Conservation (phyloP, 2,888 invertebrate genomes). For the Tetropium fuscum region DNA sequence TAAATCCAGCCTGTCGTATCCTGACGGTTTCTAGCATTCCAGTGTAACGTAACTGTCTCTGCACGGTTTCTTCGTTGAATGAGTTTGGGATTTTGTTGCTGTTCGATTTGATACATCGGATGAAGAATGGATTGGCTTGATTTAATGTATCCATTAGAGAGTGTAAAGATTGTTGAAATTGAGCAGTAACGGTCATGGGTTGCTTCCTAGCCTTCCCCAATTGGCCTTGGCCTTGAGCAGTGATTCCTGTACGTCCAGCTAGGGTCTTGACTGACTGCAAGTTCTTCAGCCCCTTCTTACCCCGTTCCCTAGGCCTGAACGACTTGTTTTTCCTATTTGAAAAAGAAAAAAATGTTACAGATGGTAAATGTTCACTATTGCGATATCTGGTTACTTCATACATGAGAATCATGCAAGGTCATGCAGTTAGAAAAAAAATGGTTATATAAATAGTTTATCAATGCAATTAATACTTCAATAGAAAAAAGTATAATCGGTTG, state of each 20-base stretch:
- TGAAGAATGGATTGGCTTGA: slow-evolving; percentile 88
- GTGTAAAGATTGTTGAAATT: slow-evolving; percentile 93
- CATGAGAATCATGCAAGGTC: slow-evolving; percentile 21
- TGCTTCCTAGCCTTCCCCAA: slow-evolving; percentile 81
- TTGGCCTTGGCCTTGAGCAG: slow-evolving; percentile 68
- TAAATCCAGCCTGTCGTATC: slow-evolving; percentile 95
- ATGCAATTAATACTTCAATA: not conserved
- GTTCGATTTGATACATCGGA: slow-evolving; percentile 96
- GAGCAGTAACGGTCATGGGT: slow-evolving; percentile 93
- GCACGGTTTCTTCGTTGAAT: slow-evolving; percentile 94
- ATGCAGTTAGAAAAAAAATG: slow-evolving; percentile 12
- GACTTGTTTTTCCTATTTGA: slow-evolving; percentile 89
- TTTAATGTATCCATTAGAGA: slow-evolving; percentile 94
- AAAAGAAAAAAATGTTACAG: slow-evolving; percentile 17
- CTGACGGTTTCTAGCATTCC: slow-evolving; percentile 97
- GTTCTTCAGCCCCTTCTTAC: slow-evolving; percentile 90
- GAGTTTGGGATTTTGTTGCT: slow-evolving; percentile 86
- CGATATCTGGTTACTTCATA: not conserved
- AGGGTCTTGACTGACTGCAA: slow-evolving; percentile 92
- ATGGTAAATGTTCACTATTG: no score
- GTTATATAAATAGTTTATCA: slow-evolving; percentile 7
- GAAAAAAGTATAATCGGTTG: not conserved
- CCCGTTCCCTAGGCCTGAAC: slow-evolving; percentile 86
- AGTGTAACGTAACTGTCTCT: slow-evolving; percentile 91
- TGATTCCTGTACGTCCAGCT: slow-evolving; percentile 78